Evolutionary conservation across 2,113 vertebrate species (phyloP).

Genomic region (Xiphias gladius): DNA sequence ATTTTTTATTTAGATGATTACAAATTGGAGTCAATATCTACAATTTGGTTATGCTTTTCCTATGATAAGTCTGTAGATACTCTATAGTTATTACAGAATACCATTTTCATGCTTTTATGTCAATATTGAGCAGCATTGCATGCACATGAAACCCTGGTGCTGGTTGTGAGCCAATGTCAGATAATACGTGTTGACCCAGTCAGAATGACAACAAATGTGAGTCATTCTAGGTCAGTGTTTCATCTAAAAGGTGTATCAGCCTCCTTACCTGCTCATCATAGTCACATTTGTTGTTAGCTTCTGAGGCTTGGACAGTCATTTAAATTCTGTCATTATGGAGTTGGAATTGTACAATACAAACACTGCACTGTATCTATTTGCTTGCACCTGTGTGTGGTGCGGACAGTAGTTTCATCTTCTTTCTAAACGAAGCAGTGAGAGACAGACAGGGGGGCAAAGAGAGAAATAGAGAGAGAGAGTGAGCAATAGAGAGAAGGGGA

Average conservation of each 20-base stretch:
- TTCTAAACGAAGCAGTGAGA: conserved; percentile 37
- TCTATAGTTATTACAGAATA: too few species aligned
- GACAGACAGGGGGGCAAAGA: neutral
- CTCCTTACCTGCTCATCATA: neutral
- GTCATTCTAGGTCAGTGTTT: neutral
- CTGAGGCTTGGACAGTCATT: neutral
- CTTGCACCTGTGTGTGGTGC: conserved; percentile 34
- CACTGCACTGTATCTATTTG: conserved; percentile 16
- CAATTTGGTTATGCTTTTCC: neutral
- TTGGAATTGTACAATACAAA: conserved; percentile 18
- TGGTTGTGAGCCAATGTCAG: neutral
- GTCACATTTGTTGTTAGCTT: neutral
- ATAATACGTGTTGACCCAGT: neutral
- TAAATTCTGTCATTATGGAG: neutral
- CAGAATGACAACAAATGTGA: neutral
- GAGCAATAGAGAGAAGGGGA: neutral
- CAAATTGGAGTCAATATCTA: neutral
- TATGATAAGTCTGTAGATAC: too few species aligned
- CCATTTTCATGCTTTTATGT: too few species aligned
- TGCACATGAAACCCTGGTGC: too few species aligned
- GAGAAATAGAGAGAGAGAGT: neutral
- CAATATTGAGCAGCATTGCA: neutral
- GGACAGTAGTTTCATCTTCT: conserved; percentile 49
- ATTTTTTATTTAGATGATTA: neutral
- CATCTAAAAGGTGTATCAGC: neutral